Evolutionary conservation across 2,797 vertebrate genomes (phyloP), one percentile per base, ranked within the genome.

Genomic region (Lepidocolaptes lacrymiger): DNA sequence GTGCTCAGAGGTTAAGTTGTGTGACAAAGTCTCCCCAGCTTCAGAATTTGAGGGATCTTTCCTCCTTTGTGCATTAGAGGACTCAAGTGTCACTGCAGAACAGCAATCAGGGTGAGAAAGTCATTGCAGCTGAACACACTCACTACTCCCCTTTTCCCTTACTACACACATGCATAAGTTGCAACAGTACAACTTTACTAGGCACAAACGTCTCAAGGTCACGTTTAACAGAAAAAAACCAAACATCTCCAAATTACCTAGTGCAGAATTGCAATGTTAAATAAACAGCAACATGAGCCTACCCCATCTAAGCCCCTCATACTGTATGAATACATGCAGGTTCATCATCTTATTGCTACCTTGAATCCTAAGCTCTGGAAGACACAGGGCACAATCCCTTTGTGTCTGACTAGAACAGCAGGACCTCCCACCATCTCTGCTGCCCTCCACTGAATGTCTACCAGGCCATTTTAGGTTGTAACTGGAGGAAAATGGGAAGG

Each of bases 241-340:
- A 56, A 58, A 18, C 14, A 28, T 14, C 23, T 59, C 59, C 24
- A 26, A 36, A 46, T 34, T 5, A 61, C 5, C 26, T 26, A 48
- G 11, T 4, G 14, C 34, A 82, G 32, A 73, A n/a, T 0, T 36
- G 15, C 49, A 86, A 36, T 9, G 20, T 7, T 51, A 74, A 66
- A 69, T 6, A 26, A 78, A 51, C 4, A 55, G 32, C 8, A n/a
- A 17, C 26, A 59, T 28, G 12, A 72, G 17, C 6, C 34, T 34
- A 36, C 1, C 7, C 9, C 7, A 41, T 46, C 12, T 10, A 71
- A 48, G 12, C 1, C 8, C 18, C 43, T 48, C 1, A 1, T 15
- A 28, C 30, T 36, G 4, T 16, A 30, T 1, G 1, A 61, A 43
- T 7, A 37, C 0, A 2, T 14, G 1, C 1, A 37, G 41, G 4